Conservation (phyloP, 2,113 vertebrate genomes). For the Rattus rattus region DNA sequence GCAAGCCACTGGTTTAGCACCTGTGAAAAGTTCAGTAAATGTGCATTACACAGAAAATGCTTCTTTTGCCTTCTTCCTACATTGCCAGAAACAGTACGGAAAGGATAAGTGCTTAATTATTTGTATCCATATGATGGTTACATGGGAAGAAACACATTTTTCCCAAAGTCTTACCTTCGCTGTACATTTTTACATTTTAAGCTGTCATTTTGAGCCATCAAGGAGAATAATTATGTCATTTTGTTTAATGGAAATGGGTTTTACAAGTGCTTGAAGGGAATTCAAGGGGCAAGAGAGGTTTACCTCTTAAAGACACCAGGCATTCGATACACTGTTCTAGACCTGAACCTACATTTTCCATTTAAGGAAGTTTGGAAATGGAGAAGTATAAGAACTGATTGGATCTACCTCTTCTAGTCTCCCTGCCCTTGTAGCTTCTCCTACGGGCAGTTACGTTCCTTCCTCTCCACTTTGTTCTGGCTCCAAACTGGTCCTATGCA, state of each 20-base stretch:
- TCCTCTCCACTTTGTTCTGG: background rate
- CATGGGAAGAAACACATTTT: background rate
- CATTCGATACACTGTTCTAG: too few species aligned
- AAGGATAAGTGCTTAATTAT: conserved; percentile 17
- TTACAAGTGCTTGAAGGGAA: background rate
- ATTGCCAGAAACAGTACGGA: background rate
- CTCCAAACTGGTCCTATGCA: rapidly evolving
- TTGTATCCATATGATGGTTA: background rate
- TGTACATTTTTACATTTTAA: conserved; percentile 28
- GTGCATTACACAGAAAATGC: background rate
- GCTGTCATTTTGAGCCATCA: conserved; percentile 42
- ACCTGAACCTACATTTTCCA: background rate
- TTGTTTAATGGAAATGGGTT: conserved; percentile 8
- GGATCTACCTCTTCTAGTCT: background rate
- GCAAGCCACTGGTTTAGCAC: background rate
- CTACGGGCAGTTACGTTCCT: background rate
- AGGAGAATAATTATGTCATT: background rate
- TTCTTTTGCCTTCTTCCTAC: conserved; percentile 1
- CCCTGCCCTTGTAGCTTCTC: background rate
- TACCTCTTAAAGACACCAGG: background rate
- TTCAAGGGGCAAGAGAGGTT: background rate
- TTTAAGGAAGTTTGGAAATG: background rate
- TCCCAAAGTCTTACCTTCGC: conserved; percentile 8
- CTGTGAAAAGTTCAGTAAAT: background rate
- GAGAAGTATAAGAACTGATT: background rate